phyloP scores from a whole-genome alignment of 2,888 invertebrate genomes.

The Microchrysa polita region DNA sequence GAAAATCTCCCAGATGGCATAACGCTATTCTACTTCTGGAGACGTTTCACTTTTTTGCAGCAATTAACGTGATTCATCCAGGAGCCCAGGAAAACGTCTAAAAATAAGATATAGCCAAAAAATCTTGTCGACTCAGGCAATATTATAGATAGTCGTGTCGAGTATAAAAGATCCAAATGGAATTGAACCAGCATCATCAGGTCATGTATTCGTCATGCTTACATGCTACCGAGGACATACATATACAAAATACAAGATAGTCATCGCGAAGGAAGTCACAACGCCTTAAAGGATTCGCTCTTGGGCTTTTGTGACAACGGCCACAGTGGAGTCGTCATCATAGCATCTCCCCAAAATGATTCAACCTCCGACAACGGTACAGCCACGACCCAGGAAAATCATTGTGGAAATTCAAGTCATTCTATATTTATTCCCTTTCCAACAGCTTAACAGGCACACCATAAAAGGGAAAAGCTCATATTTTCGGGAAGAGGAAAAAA shows the following conservation, averaged over 20 bases:
- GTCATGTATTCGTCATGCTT: constrained; percentile 5
- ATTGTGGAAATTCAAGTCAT: constrained; percentile 20
- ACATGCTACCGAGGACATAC: background rate
- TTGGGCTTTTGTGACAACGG: background rate
- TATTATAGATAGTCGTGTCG: background rate
- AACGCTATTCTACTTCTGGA: constrained; percentile 9
- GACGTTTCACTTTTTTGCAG: constrained; percentile 3
- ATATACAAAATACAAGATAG: constrained; percentile 14
- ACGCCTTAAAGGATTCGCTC: background rate
- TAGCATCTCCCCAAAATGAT: background rate
- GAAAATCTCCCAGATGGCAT: constrained; percentile 1
- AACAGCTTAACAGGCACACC: background rate
- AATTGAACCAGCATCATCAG: background rate
- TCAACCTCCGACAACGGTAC: background rate
- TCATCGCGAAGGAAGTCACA: background rate
- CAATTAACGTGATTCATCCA: constrained; percentile 17
- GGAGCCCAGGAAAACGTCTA: constrained; percentile 14
- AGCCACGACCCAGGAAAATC: constrained; percentile 21
- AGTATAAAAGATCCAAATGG: background rate
- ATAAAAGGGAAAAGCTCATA: constrained; percentile 31
- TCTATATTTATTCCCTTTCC: constrained; percentile 7
- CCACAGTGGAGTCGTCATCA: background rate
- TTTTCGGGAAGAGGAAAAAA: constrained; percentile 20
- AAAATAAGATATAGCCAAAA: constrained; percentile 5
- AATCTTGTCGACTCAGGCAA: constrained; percentile 7